These are phyloP conservation scores for Dendrocopos noguchii DNA, from an alignment of 2,113 vertebrate species.

Conservation along the genomic window DNA sequence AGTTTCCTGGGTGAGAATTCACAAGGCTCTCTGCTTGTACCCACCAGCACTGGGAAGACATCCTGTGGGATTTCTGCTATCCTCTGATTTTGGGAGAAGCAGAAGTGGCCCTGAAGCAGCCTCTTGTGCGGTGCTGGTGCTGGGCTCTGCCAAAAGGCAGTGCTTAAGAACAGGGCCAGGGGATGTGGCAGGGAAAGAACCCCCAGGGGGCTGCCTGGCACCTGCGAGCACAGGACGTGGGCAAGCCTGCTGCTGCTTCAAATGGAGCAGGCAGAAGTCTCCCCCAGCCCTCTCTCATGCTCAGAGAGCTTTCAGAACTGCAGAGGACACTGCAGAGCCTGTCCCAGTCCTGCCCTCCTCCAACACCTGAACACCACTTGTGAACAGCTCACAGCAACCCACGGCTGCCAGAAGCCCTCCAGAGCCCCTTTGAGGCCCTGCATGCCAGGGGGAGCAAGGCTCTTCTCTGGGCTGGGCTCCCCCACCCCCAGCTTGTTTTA, in stretches of 20 bases:
- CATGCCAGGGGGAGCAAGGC: neutral
- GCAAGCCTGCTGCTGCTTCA: neutral
- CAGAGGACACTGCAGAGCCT: neutral
- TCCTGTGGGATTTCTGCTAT: neutral
- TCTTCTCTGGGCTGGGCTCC: neutral
- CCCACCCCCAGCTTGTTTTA: slow-evolving; percentile 2
- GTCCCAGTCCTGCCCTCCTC: neutral
- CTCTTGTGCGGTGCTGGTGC: neutral
- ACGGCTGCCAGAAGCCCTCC: neutral
- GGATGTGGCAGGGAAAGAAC: slow-evolving; percentile 4
- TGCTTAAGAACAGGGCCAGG: slow-evolving; percentile 35
- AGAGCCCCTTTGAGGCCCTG: neutral
- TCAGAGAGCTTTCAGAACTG: neutral
- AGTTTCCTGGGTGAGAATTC: neutral
- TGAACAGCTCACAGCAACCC: neutral
- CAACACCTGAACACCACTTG: neutral
- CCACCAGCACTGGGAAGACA: neutral
- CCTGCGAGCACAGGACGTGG: neutral
- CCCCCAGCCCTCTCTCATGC: neutral
- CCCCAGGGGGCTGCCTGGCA: neutral
- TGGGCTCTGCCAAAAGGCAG: slow-evolving; percentile 1
- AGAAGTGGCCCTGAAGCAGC: neutral
- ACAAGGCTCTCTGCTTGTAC: neutral
- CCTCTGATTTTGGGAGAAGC: slow-evolving; percentile 2
- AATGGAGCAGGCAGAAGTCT: neutral